Base-by-base conservation (phyloP, 35 echinoderm and acorn worm species). In the Ophiothrix spiculata region DNA sequence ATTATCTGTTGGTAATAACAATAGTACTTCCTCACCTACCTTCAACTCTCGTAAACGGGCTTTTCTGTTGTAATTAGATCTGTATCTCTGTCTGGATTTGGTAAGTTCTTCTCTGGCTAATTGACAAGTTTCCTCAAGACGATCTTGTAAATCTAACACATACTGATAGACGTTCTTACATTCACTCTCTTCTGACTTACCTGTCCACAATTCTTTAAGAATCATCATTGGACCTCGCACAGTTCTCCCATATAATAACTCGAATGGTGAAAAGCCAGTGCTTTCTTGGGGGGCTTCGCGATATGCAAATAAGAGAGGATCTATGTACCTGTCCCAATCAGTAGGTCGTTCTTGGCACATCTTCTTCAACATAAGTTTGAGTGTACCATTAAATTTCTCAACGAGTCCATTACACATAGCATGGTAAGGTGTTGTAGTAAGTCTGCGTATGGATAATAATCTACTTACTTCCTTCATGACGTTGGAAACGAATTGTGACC, bases 131-230 rank as follows among this genome's bases (percentile, higher is more conserved):
- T 90, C 10, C 32, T 94, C 64, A 16, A 94, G 19, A 6, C 84
- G 0, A 16, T 77, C 21, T 34, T 73, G 56, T 64, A 93, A 38
- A 76, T 84, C 86, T 15, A 88, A 31, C 1, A 94, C 87, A 41
- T 90, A 94, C 46, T 94, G 76, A 35, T 94, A 90, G 0, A 88
- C 83, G 38, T 64, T 82, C 45, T 83, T 94, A 29, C 79, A 54
- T 35, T 89, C 86, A 4, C 15, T 15, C 21, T 4, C 32, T 35
- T 78, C 76, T 15, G 35, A 39, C 31, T 36, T 17, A 15, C 60
- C 86, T 49, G 91, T 88, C 91, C 86, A 92, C 31, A 92, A 84
- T 63, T 92, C 91, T 37, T 60, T 83, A n/a, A 92, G 74, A 34
- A 88, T 88, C 14, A 28, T 36, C 79, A 92, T 82, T 1, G 91